phyloP scores from a whole-genome alignment of 2,888 invertebrate species.

The Cephus runcator region DNA sequence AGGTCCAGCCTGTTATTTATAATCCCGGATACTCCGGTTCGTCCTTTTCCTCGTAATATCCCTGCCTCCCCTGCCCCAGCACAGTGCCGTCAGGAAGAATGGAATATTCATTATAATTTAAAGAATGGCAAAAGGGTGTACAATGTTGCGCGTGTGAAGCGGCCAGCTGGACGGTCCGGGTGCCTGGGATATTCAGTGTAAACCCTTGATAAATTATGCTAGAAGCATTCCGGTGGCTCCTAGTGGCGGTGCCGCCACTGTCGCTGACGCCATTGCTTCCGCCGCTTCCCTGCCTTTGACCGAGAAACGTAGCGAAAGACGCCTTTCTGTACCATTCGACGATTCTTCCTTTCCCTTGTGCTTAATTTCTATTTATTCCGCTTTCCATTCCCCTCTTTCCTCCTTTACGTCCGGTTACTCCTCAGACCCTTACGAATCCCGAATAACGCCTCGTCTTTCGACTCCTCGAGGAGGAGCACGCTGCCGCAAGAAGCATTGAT shows the following conservation, averaged over 20 bases:
- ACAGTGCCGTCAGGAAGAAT: conserved; percentile 7
- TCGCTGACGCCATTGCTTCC: conserved; percentile 18
- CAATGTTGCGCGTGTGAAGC: conserved; percentile 20
- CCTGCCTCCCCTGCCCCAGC: background rate
- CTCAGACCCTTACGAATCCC: background rate
- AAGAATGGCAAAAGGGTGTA: conserved; percentile 26
- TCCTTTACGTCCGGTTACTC: background rate
- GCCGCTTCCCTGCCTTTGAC: background rate
- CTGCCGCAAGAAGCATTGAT: background rate
- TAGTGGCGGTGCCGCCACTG: background rate
- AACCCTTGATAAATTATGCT: conserved; percentile 32
- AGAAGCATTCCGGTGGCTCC: conserved; percentile 17
- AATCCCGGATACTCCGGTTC: background rate
- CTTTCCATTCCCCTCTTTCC: background rate
- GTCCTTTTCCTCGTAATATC: conserved; percentile 4
- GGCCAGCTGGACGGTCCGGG: conserved; percentile 12
- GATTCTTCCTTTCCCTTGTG: background rate
- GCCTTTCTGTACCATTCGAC: background rate
- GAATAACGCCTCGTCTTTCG: background rate
- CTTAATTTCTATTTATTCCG: background rate
- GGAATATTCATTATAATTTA: conserved; percentile 29
- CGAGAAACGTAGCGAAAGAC: background rate
- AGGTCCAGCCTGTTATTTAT: background rate
- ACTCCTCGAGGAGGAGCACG: background rate
- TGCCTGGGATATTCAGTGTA: conserved; percentile 14